Percentiles rank a stretch among this genome's conserved stretches.
phyloP scores from a whole-genome alignment of 2,797 vertebrate genomes.

The Hydrophis major region DNA sequence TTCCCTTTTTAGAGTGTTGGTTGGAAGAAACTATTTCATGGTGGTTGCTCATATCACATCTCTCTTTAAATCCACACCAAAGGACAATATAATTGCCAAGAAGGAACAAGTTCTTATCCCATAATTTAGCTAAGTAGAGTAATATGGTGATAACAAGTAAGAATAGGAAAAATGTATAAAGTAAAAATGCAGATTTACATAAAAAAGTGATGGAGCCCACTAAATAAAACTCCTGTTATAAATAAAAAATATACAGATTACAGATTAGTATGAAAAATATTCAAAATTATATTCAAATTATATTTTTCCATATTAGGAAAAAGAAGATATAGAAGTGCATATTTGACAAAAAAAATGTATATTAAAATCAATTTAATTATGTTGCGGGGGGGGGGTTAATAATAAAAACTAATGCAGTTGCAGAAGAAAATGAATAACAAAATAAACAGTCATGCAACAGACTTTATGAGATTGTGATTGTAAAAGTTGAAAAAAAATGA shows the following conservation, averaged over 20 bases:
- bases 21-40: not conserved
- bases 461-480: not conserved
- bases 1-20: not conserved
- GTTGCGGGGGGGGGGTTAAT: not conserved
- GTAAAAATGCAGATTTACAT: not conserved
- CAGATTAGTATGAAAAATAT: not conserved
- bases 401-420: not conserved
- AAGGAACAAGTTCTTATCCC: too few relatives aligned
- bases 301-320: not conserved
- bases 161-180: not conserved
- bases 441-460: not conserved
- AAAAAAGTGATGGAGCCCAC: too few relatives aligned
- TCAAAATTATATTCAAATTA: not conserved
- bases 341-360: not conserved
- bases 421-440: not conserved
- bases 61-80: not conserved
- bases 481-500: not conserved
- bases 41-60: not conserved
- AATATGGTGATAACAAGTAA: not conserved
- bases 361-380: not conserved
- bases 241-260: not conserved
- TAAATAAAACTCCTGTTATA: not conserved
- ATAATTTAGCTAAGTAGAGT: not conserved
- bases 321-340: not conserved
- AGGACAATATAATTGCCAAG: not conserved